phyloP scores from a whole-genome alignment of 2,113 vertebrate species.

The Piprites chloris region DNA sequence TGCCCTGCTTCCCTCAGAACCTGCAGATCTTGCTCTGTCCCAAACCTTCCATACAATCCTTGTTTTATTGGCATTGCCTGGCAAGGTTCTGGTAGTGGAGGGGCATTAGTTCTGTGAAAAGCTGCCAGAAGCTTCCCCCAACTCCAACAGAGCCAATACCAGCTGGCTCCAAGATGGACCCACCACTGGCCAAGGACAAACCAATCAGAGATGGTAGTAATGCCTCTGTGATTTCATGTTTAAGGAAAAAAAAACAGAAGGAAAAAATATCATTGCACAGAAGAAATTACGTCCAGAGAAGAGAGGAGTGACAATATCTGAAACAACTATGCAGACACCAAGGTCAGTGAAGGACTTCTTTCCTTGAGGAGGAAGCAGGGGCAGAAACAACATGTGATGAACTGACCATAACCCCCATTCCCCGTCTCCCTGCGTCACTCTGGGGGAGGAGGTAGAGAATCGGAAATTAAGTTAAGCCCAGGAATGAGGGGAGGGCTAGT shows the following conservation, averaged over 20 bases:
- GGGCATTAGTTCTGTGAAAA: not conserved
- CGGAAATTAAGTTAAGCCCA: not conserved
- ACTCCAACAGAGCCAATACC: not conserved
- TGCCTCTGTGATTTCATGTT: not conserved
- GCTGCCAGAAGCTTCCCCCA: not conserved
- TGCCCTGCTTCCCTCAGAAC: not conserved
- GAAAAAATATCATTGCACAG: not conserved
- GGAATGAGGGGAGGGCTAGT: not conserved
- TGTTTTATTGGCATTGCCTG: not conserved
- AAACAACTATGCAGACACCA: not conserved
- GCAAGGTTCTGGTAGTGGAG: not conserved
- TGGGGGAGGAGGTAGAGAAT: not conserved
- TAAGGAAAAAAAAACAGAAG: fast-evolving
- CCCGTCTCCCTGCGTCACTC: not conserved
- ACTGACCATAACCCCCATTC: not conserved
- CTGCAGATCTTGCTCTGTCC: not conserved
- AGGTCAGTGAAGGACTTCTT: not conserved
- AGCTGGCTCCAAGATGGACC: not conserved
- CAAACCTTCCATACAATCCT: not conserved
- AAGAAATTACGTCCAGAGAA: not conserved
- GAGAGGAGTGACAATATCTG: not conserved
- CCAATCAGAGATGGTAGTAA: not conserved
- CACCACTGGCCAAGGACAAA: not conserved
- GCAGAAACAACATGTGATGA: not conserved
- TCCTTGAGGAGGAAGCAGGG: not conserved